Conservation (phyloP, 2,888 invertebrate species). For the Blomia tropicalis region DNA sequence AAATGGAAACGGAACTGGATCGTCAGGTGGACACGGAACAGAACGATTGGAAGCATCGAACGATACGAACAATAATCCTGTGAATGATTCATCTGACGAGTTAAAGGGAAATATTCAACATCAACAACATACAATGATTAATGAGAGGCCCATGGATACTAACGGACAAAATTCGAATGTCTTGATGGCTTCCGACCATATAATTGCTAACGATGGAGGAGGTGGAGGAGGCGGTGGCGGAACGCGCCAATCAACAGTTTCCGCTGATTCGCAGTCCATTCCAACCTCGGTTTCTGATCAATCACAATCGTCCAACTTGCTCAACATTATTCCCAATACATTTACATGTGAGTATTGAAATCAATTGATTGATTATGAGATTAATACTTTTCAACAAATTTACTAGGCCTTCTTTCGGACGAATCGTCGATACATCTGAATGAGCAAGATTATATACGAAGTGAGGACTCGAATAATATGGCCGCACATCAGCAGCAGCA, state of each 20-base stretch:
- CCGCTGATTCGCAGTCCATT: neutral
- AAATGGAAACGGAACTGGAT: neutral
- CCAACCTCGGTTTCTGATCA: neutral
- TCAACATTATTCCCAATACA: neutral
- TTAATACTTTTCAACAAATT: neutral
- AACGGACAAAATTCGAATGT: neutral
- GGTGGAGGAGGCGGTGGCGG: no score
- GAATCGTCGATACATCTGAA: neutral
- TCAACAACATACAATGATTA: neutral
- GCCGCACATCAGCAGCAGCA: neutral
- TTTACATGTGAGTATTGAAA: neutral
- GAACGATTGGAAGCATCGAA: neutral
- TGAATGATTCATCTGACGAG: neutral
- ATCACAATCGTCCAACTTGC: neutral
- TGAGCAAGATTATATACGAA: neutral
- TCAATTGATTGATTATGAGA: neutral
- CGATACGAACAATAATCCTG: constrained; percentile 7
- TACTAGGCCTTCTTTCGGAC: neutral
- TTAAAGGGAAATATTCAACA: constrained; percentile 2
- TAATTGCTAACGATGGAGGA: no score
- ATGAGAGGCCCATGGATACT: neutral
- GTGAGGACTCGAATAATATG: neutral
- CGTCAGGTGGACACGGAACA: neutral
- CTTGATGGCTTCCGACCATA: neutral
- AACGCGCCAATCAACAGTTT: neutral